Evolutionary conservation across 2,797 vertebrate genomes (phyloP), one percentile per base, ranked within the genome.

Genomic region (Margarornis squamiger): DNA sequence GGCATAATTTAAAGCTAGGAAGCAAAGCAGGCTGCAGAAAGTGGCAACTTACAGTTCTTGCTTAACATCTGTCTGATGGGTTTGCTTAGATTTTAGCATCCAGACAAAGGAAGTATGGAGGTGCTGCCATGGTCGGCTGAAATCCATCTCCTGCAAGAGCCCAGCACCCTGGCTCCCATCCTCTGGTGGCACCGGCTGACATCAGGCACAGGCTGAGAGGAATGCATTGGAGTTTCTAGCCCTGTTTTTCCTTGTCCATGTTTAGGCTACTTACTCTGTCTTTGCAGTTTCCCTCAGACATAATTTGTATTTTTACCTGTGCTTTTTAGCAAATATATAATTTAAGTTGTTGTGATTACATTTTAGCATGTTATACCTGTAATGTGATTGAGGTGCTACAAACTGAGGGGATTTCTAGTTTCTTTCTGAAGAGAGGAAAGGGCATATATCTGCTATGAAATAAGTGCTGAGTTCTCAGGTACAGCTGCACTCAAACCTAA

Each of bases 401-500:
- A 83, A 77, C n/a, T 0, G 0, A 45, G 21, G 20, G n/a, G 32
- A 70, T 84, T 90, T 62, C 66, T 90, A 3, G 21, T 51, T 86
- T 23, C 21, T 72, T 83, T 79, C 46, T 52, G 55, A 77, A 76
- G 34, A 66, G 48, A 34, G 41, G 23, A 77, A 77, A 80, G 30
- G 18, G 17, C 34, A 48, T 43, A 3, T 46, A 52, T 43, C 27
- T 48, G 43, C 59, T 85, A 51, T 67, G 95, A 96, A 91, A 94
- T 86, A 92, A 96, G 83, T 6, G 10, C 48, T 65, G 83, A 88
- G 63, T 81, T 77, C 27, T 54, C 71, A 71, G 81, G 43, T 96
- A 95, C 13, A 19, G 18, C 14, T 24, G 21, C 20, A 23, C 27
- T 45, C 29, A 84, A 83, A 91, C 29, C n/a, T 49, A 90, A 88